These are phyloP conservation scores for Hypocryptadius cinnamomeus DNA, from an alignment of 2,113 vertebrate genomes.

Conservation along the genomic window DNA sequence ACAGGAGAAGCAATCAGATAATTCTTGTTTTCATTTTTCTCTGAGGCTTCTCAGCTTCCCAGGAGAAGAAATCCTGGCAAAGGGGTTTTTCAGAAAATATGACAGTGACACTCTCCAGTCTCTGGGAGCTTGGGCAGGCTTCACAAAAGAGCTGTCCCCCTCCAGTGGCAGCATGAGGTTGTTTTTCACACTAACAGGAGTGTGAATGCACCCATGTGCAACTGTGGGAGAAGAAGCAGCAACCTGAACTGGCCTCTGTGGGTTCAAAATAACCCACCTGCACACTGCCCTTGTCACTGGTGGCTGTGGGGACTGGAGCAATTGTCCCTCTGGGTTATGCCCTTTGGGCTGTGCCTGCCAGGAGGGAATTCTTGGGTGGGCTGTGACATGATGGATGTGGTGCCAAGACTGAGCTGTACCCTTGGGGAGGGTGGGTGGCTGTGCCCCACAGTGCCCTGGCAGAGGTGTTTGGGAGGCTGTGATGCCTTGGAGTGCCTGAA, in stretches of 20 bases:
- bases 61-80: too few species aligned
- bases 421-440: background rate
- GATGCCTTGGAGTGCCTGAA: background rate
- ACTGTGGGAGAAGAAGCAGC: background rate
- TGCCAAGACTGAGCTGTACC: background rate
- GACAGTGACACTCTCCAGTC: background rate
- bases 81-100: too few species aligned
- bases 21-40: too few species aligned
- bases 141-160: background rate
- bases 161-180: background rate
- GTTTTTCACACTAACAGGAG: background rate
- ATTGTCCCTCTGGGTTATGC: background rate
- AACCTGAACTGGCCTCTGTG: background rate
- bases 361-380: background rate
- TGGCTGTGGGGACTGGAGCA: background rate
- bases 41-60: too few species aligned
- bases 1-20: too few species aligned
- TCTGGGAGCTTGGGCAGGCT: background rate
- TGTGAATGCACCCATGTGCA: background rate
- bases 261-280: background rate
- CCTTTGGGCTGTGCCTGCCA: background rate
- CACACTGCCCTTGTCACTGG: background rate
- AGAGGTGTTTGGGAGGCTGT: background rate
- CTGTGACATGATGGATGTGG: accelerated
- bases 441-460: background rate